These are phyloP conservation scores for Drosophila prostipennis DNA, from an alignment of 2,888 invertebrate species.

Conservation along the genomic window DNA sequence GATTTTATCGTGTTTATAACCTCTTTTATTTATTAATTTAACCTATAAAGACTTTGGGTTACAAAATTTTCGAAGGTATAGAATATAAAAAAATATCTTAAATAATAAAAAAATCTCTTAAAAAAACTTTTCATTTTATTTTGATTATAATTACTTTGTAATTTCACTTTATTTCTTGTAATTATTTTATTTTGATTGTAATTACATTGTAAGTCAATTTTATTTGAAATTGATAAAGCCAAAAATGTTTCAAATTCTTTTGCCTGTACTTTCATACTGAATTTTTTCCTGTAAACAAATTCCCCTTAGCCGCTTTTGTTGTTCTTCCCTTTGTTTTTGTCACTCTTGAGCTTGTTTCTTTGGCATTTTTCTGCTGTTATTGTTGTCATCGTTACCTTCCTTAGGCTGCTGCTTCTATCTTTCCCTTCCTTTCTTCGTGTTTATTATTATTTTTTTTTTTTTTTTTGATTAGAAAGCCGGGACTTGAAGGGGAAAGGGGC, in stretches of 20 bases:
- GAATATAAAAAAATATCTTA: too few relatives aligned
- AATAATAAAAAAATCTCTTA: too few relatives aligned
- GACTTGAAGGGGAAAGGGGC: neutral
- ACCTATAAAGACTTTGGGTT: too few relatives aligned
- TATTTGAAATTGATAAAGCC: neutral
- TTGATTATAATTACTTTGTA: too few relatives aligned
- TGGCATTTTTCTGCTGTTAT: slow-evolving; percentile 9
- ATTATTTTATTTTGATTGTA: too few relatives aligned
- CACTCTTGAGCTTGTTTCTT: slow-evolving; percentile 15
- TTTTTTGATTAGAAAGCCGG: slow-evolving; percentile 16
- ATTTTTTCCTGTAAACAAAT: slow-evolving; percentile 3
- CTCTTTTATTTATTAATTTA: too few relatives aligned
- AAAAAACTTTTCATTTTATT: too few relatives aligned
- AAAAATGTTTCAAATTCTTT: neutral
- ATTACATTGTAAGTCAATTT: too few relatives aligned
- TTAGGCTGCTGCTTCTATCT: slow-evolving; percentile 11
- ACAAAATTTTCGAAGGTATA: too few relatives aligned
- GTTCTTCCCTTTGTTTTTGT: slow-evolving; percentile 13
- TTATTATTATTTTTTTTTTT: neutral
- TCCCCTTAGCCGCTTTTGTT: slow-evolving; percentile 13
- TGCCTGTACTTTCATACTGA: neutral
- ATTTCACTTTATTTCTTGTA: too few relatives aligned
- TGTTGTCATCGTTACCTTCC: slow-evolving; percentile 32
- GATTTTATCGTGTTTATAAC: too few relatives aligned
- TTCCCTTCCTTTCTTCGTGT: neutral